Conservation (phyloP, 2,888 invertebrate species). For the Ochlodes sylvanus region DNA sequence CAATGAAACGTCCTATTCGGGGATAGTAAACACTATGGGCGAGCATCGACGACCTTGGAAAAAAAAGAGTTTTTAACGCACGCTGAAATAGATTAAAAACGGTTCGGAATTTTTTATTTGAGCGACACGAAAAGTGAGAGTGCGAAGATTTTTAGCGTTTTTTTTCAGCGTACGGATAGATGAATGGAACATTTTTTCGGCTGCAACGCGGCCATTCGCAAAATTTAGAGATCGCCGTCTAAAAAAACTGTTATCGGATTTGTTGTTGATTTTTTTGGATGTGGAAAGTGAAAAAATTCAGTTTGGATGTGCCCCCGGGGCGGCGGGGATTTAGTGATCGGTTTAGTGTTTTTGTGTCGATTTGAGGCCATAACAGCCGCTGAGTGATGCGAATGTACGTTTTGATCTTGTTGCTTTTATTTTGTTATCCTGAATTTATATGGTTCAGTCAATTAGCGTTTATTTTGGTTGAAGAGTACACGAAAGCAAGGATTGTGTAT, state of each 20-base stretch:
- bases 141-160: constrained; percentile 56
- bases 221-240: constrained; percentile 57
- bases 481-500: too few species aligned
- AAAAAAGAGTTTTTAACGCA: constrained; percentile 40
- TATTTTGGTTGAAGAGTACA: too few species aligned
- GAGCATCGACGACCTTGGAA: constrained; percentile 43
- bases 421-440: background rate
- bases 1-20: constrained; percentile 37
- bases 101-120: constrained; percentile 56
- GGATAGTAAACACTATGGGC: constrained; percentile 38
- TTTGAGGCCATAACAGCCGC: constrained; percentile 20
- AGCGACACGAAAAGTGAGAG: constrained; percentile 57
- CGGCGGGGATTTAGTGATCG: constrained; percentile 38
- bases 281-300: constrained; percentile 49
- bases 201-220: constrained; percentile 49
- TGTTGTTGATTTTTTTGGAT: constrained; percentile 45
- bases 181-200: constrained; percentile 60
- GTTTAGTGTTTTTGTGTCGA: constrained; percentile 29
- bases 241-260: constrained; percentile 51
- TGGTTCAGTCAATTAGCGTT: too few species aligned
- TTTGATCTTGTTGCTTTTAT: constrained; percentile 10
- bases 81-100: constrained; percentile 51
- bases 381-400: constrained; percentile 22
- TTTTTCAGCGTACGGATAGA: constrained; percentile 53
- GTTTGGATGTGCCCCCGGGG: constrained; percentile 23